These are phyloP conservation scores for Phodopus roborovskii DNA, from an alignment of 2,113 vertebrate species.

Conservation along the genomic window DNA sequence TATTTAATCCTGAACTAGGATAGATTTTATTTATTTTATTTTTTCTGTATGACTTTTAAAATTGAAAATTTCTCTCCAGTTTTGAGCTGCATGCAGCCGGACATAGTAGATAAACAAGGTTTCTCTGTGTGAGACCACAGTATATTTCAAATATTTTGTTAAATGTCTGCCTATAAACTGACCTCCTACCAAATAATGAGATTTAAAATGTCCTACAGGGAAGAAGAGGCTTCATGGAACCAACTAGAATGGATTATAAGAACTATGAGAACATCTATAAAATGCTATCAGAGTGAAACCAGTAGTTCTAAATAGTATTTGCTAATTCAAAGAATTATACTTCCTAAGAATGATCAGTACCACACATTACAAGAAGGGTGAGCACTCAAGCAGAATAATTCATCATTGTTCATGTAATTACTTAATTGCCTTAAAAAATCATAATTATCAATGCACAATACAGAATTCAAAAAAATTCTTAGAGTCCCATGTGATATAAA, in stretches of 20 bases:
- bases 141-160: slow-evolving; percentile 84
- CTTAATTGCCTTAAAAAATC: background rate
- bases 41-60: slow-evolving; percentile 81
- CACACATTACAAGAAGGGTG: slow-evolving; percentile 67
- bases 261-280: slow-evolving; percentile 84
- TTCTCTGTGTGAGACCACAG: slow-evolving; percentile 85
- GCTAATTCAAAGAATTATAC: slow-evolving; percentile 79
- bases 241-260: slow-evolving; percentile 84
- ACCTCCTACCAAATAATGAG: slow-evolving; percentile 84
- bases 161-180: slow-evolving; percentile 84
- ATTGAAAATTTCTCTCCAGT: slow-evolving; percentile 83
- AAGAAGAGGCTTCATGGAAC: slow-evolving; percentile 80
- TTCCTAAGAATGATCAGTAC: slow-evolving; percentile 80
- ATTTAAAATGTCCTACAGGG: slow-evolving; percentile 86
- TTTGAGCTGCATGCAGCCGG: slow-evolving; percentile 90
- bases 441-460: slow-evolving; percentile 18
- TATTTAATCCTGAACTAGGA: slow-evolving; percentile 82
- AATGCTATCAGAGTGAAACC: slow-evolving; percentile 82
- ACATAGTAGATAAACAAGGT: slow-evolving; percentile 91
- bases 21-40: slow-evolving; percentile 81
- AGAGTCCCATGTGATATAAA: slow-evolving; percentile 9
- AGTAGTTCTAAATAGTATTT: slow-evolving; percentile 68
- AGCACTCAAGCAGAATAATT: slow-evolving; percentile 2
- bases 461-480: slow-evolving; percentile 5
- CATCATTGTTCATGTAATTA: background rate